Percentiles rank a stretch among this genome's conserved stretches.
phyloP scores from a whole-genome alignment of 1,140 invertebrate species.

The Octopus bimaculoides region DNA sequence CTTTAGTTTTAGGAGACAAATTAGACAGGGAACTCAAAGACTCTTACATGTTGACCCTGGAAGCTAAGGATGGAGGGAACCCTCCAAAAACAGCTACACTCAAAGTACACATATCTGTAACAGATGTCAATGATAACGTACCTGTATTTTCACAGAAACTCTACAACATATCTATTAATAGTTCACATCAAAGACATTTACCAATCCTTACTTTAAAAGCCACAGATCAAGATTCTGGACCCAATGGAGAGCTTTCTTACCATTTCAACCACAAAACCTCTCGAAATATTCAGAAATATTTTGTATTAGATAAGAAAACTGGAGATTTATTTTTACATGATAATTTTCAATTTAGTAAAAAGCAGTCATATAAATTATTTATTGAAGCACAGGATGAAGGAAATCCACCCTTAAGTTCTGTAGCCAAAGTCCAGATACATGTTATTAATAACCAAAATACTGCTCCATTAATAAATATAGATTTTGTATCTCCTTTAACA shows the following conservation, averaged over 20 bases:
- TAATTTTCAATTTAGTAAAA: too few species aligned
- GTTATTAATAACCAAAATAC: constrained; percentile 34
- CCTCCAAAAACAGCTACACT: constrained; percentile 75
- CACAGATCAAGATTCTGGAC: constrained; percentile 39
- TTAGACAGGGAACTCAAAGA: constrained; percentile 82
- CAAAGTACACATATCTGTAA: constrained; percentile 50
- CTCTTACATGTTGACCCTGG: constrained; percentile 80
- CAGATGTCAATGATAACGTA: constrained; percentile 56
- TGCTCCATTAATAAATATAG: constrained; percentile 32
- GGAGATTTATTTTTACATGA: too few species aligned
- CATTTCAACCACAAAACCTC: too few species aligned
- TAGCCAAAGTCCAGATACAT: constrained; percentile 25
- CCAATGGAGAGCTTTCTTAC: too few species aligned
- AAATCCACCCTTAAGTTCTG: background rate
- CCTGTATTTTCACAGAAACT: constrained; percentile 68
- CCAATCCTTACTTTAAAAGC: constrained; percentile 33
- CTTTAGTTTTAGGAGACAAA: constrained; percentile 64
- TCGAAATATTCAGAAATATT: too few species aligned
- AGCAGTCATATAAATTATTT: too few species aligned
- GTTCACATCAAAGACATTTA: constrained; percentile 36
- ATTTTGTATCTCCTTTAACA: constrained; percentile 30
- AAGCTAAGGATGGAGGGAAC: constrained; percentile 73
- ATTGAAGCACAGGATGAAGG: too few species aligned
- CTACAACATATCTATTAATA: constrained; percentile 33
- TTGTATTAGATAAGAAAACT: too few species aligned